Percentiles rank a stretch among this genome's conserved stretches.
phyloP scores from a whole-genome alignment of 2,113 vertebrate species.

The Corythornis vintsioides region DNA sequence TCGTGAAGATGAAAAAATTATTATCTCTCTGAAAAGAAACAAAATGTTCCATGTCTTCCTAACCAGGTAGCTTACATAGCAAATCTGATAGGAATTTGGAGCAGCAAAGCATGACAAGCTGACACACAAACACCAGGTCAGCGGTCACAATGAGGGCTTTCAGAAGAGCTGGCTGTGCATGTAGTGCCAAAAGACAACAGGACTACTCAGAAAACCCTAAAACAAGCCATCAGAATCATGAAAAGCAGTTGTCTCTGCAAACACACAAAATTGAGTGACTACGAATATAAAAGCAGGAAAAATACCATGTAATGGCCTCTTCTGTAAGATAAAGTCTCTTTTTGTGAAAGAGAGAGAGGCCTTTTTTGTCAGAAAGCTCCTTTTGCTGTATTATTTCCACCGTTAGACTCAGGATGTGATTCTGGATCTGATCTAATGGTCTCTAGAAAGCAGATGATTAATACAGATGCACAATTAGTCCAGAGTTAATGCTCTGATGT shows the following conservation, averaged over 20 bases:
- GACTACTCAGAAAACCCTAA: background rate
- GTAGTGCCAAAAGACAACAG: background rate
- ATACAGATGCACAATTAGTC: background rate
- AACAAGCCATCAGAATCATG: background rate
- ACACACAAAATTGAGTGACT: background rate
- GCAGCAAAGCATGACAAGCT: background rate
- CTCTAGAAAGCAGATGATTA: background rate
- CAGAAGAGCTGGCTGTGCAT: background rate
- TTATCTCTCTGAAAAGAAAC: background rate
- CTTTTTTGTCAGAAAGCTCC: background rate
- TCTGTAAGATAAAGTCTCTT: background rate
- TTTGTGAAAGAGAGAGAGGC: background rate
- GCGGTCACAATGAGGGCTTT: background rate
- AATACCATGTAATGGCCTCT: rapidly evolving
- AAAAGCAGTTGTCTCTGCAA: background rate
- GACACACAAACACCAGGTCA: background rate
- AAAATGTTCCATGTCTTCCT: background rate
- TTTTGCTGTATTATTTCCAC: background rate
- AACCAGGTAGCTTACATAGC: background rate
- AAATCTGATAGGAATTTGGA: background rate
- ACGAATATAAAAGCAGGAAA: background rate
- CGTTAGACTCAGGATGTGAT: background rate
- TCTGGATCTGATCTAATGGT: background rate
- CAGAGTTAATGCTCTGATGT: background rate
- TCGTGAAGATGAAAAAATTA: background rate